Base-by-base conservation (phyloP, 1,140 invertebrate genomes). In the Bilobella aurantiaca region DNA sequence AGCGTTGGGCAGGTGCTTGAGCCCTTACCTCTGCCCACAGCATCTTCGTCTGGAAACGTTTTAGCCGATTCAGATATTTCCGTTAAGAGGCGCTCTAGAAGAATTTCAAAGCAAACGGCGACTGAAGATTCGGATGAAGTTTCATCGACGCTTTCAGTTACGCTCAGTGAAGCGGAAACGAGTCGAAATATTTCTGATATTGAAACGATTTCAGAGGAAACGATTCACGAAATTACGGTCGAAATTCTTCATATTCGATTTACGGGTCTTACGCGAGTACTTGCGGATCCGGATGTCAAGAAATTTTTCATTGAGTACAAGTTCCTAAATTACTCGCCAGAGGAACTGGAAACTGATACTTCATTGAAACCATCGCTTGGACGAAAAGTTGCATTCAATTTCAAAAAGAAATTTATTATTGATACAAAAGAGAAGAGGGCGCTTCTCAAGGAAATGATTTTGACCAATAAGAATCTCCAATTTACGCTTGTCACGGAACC, bases 401-500 rank as follows among this genome's bases (percentile, higher is more conserved):
- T 65, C 57, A 32, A 37, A 14, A 65, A 61, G 61, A 34, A 49
- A n/a, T 65, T 65, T 61, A 3, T 31, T 18, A 65, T 65, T 21
- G 58, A 65, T 53, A 60, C 64, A n/a, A 49, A 30, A 31, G 64
- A 65, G 21, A 60, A 29, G 58, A 27, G 64, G 30, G 34, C n/a
- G 23, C 18, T 57, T n/a, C 29, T 65, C 1, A 2, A 29, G 37
- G 30, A 32, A 42, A 30, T 32, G 58, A 1, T 65, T 1, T 3
- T 25, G 32, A 57, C 37, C 16, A 65, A 49, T 28, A 61, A 46
- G 25, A 1, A 21, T 2, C 14, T 65, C 1, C 21, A 58, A 23
- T 65, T 65, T 31, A 65, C 64, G 1, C 16, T 65, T 1, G 64
- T 65, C 25, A 65, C 30, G 30, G 64, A 65, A 23, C 64, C 64